Percentiles rank a stretch among this genome's conserved stretches.
Conservation (phyloP, 2,888 invertebrate species). For the Diarsia brunnea region DNA sequence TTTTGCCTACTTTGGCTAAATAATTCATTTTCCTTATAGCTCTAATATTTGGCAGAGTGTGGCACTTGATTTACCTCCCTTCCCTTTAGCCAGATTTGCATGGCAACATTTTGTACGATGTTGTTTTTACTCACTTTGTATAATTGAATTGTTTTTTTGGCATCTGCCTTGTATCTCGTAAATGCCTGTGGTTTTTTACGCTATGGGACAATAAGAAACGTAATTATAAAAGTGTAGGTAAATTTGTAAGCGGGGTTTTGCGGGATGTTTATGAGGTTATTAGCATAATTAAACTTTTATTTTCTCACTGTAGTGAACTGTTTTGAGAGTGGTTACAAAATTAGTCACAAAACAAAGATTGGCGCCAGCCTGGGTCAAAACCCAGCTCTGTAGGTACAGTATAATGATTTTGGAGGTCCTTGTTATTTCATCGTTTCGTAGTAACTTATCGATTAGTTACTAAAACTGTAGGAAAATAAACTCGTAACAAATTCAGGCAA, state of each 20-base stretch:
- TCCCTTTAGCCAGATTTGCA: conserved; percentile 58
- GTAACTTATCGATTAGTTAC: no score
- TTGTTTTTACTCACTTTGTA: conserved; percentile 55
- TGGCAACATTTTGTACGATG: conserved; percentile 52
- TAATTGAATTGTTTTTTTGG: conserved; percentile 57
- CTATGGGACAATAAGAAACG: conserved; percentile 26
- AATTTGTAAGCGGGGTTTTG: background rate
- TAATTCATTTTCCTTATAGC: conserved; percentile 52
- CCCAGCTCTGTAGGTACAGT: no score
- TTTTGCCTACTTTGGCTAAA: conserved; percentile 35
- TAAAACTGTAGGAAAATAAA: background rate
- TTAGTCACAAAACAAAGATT: background rate
- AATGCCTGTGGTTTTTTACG: conserved; percentile 29
- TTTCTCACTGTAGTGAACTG: background rate
- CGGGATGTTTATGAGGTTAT: no score
- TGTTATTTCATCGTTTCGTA: background rate
- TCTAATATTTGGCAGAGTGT: conserved; percentile 47
- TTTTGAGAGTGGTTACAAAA: background rate
- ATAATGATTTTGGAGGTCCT: background rate
- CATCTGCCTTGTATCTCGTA: conserved; percentile 46
- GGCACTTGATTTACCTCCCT: conserved; percentile 44
- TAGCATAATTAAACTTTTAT: background rate
- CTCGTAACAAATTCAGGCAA: background rate
- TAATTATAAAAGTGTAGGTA: conserved; percentile 32
- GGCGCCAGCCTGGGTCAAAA: background rate